Base-by-base conservation (phyloP, 1,140 invertebrate genomes). In the Leptonema lineaticorne region DNA sequence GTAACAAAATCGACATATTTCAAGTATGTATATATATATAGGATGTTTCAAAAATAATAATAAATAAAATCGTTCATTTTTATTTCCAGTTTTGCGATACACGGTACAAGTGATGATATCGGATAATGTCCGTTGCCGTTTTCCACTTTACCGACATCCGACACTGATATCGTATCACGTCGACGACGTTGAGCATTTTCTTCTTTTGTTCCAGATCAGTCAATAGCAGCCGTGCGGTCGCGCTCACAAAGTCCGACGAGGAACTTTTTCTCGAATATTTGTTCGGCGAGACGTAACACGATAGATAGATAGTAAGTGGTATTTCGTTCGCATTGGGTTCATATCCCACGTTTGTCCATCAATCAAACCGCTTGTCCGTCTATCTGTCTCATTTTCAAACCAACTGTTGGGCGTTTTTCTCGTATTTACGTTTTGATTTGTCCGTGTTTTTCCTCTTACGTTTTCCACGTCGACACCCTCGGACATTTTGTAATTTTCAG, bases 191-290 rank as follows among this genome's bases (percentile, higher is more conserved):
- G n/a, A n/a, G n/a, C n/a, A n/a, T n/a, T n/a, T n/a, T 16, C 9
- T 22, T 64, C 24, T 70, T 67, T 70, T 68, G 63, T 70, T 72
- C 18, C 67, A 72, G 70, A 66, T 69, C 70, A 9, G 37, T 16
- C 70, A 66, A 64, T 72, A 72, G 63, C 60, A 67, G 63, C 59
- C 46, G 50, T 45, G 68, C 70, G 27, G 63, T 66, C 22, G 66
- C 70, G 37, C 62, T 58, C 7, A 48, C 37, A 22, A 72, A 72
- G 59, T 69, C 70, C n/a, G 70, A 72, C 50, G 69, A 64, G 27
- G 70, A 72, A 48, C 63, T 72, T 41, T 72, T 72, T 59, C 67
- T 72, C 33, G 67, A 72, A 33, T 66, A 63, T 63, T 64, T 72
- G 57, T 72, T 72, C 63, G 62, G 58, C 20, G 70, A 72, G 41